Conservation (phyloP, 2,797 vertebrate genomes). For the Anguilla pacifica region DNA sequence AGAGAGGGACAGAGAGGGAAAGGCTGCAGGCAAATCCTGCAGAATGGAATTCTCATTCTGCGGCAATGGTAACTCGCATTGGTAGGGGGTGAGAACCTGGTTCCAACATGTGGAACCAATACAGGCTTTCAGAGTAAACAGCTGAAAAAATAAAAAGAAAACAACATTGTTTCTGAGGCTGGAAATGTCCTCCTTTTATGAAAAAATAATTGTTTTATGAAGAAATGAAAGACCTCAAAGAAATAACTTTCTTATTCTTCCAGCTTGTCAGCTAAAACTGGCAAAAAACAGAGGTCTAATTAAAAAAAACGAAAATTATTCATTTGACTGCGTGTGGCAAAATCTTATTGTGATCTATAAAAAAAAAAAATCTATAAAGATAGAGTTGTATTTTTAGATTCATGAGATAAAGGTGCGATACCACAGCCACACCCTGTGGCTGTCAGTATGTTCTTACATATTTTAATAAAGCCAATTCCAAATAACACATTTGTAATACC, state of each 20-base stretch:
- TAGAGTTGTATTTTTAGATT: neutral
- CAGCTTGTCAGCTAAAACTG: neutral
- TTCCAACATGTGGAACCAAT: slow-evolving; percentile 26
- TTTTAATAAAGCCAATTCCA: neutral
- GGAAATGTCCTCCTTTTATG: neutral
- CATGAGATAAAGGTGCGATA: neutral
- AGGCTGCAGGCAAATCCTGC: neutral
- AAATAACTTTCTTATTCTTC: neutral
- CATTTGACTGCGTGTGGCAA: neutral
- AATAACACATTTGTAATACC: neutral
- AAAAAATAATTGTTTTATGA: neutral
- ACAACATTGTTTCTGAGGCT: neutral
- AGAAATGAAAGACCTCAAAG: neutral
- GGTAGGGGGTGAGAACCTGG: neutral
- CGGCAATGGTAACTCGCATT: neutral
- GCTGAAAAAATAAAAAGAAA: neutral
- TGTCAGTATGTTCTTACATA: slow-evolving; percentile 10
- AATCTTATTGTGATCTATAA: slow-evolving; percentile 12
- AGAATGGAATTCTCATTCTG: slow-evolving; percentile 13
- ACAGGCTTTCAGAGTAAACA: slow-evolving; percentile 12
- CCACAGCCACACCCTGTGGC: slow-evolving; percentile 39
- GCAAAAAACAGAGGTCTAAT: neutral
- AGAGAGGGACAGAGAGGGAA: neutral
- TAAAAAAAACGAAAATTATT: neutral
- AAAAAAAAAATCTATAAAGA: slow-evolving; percentile 1